phyloP scores from a whole-genome alignment of 92 coral and sea anemone genomes.

The Palythoa heliodiscus region DNA sequence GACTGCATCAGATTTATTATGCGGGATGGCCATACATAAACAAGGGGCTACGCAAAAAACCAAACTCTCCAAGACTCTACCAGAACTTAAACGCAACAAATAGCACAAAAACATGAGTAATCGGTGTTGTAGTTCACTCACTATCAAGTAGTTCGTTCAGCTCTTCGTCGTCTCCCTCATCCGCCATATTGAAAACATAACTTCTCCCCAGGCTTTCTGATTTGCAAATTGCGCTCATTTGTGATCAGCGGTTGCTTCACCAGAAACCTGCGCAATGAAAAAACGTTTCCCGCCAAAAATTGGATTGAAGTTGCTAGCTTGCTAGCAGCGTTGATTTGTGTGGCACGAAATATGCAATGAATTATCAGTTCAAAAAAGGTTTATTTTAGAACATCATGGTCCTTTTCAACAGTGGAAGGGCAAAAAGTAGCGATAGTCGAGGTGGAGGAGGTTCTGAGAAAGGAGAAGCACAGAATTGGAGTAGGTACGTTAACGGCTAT shows the following conservation, averaged over 20 bases:
- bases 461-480: conserved; percentile 28
- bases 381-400: neutral
- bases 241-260: neutral
- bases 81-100: neutral
- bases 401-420: conserved; percentile 35
- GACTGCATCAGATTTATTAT: neutral
- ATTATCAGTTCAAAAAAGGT: neutral
- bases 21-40: neutral
- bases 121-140: conserved; percentile 48
- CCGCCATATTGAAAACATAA: conserved; percentile 79
- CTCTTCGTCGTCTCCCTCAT: conserved; percentile 75
- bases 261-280: neutral
- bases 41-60: neutral
- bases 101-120: neutral
- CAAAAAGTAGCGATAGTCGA: conserved; percentile 16
- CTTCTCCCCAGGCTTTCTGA: conserved; percentile 14
- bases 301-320: neutral
- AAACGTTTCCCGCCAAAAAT: conserved; percentile 37
- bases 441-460: conserved; percentile 34
- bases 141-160: conserved; percentile 89
- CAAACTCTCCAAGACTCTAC: neutral
- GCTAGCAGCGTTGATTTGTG: neutral
- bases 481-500: neutral
- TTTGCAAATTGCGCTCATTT: neutral
- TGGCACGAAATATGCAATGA: neutral